These are phyloP conservation scores for Podargus strigoides DNA, from an alignment of 2,797 vertebrate genomes.

Conservation along the genomic window DNA sequence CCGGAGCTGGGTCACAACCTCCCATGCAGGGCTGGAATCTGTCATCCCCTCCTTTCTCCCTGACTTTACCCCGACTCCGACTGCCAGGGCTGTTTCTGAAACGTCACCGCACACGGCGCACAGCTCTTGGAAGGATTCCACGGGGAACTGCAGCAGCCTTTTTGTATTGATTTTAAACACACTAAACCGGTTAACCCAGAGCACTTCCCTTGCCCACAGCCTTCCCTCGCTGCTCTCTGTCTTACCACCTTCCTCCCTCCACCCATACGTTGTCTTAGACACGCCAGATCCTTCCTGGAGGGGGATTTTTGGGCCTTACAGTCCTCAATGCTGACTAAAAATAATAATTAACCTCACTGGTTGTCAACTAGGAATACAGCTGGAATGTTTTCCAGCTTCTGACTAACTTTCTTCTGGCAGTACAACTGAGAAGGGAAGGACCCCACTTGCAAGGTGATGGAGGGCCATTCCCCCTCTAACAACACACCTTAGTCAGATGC, in stretches of 20 bases:
- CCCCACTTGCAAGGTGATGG: background rate
- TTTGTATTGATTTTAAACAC: slow-evolving; percentile 28
- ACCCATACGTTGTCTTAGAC: slow-evolving; percentile 31
- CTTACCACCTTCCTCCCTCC: slow-evolving; percentile 31
- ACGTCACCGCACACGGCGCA: background rate
- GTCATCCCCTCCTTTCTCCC: background rate
- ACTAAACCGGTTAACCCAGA: background rate
- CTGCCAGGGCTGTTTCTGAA: background rate
- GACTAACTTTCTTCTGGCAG: background rate
- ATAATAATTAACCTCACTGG: background rate
- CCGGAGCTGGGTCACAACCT: background rate
- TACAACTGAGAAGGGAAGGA: background rate
- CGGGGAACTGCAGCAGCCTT: background rate
- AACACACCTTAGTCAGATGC: background rate
- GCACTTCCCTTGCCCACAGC: background rate
- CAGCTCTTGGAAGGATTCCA: background rate
- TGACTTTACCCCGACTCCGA: background rate
- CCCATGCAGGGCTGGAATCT: background rate
- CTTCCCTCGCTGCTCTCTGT: slow-evolving; percentile 26
- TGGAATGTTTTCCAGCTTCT: background rate
- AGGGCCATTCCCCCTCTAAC: background rate
- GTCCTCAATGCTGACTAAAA: background rate
- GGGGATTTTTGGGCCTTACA: background rate
- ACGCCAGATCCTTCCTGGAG: background rate
- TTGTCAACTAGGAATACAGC: background rate